Percentiles rank a stretch among this genome's conserved stretches.
Conservation (phyloP, 2,113 vertebrate species). For the Pelecanus crispus region DNA sequence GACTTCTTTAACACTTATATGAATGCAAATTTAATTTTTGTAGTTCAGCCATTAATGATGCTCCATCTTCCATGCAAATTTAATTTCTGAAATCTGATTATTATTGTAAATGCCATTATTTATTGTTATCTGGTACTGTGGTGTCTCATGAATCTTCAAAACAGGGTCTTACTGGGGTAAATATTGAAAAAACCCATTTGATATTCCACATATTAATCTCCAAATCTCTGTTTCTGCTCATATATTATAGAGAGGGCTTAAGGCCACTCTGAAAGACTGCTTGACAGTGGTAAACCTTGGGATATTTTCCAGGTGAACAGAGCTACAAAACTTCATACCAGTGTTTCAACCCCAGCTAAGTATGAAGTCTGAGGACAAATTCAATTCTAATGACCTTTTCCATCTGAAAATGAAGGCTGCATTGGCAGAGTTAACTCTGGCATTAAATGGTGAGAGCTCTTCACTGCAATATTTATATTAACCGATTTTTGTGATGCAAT, state of each 20-base stretch:
- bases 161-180: not conserved
- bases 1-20: not conserved
- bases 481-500: conserved; percentile 13
- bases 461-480: conserved; percentile 31
- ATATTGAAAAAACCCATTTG: not conserved
- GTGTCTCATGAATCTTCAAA: not conserved
- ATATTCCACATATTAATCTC: not conserved
- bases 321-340: not conserved
- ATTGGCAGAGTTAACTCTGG: conserved; percentile 16
- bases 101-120: not conserved
- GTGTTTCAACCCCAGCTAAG: not conserved
- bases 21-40: not conserved
- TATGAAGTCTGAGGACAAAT: not conserved
- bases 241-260: not conserved
- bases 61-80: not conserved
- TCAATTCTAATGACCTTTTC: conserved; percentile 39
- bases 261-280: not conserved
- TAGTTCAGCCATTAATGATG: not conserved
- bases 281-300: not conserved
- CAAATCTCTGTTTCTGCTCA: not conserved
- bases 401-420: not conserved
- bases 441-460: not conserved
- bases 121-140: not conserved
- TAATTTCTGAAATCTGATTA: not conserved
- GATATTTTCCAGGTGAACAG: not conserved